Conservation (phyloP, 1,140 invertebrate species). For the Ptiloglossa arizonensis region DNA sequence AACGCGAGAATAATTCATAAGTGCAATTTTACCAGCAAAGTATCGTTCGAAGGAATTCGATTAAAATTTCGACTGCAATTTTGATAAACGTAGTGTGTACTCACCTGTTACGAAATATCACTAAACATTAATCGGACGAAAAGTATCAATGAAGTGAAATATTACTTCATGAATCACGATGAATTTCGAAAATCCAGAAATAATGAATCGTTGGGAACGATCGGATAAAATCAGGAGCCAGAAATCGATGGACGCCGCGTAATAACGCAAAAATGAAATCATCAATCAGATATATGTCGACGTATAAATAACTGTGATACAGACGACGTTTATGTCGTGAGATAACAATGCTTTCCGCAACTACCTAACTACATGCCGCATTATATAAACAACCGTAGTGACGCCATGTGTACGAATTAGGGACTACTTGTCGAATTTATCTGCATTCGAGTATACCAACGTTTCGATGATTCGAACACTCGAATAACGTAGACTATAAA, state of each 20-base stretch:
- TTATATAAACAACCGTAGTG: neutral
- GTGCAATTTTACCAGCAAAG: too few species aligned
- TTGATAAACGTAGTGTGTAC: neutral
- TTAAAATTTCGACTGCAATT: too few species aligned
- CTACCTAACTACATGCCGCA: neutral
- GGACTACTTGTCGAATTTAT: too few species aligned
- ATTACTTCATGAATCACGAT: slow-evolving; percentile 23
- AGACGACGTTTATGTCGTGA: too few species aligned
- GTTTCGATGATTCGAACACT: too few species aligned
- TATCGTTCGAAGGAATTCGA: too few species aligned
- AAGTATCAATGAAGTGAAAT: slow-evolving; percentile 17
- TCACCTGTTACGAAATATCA: slow-evolving; percentile 1
- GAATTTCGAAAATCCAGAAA: slow-evolving; percentile 22
- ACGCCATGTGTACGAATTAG: too few species aligned
- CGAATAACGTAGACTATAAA: too few species aligned
- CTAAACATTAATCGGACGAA: neutral
- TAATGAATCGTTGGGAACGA: slow-evolving; percentile 1
- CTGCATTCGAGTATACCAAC: too few species aligned
- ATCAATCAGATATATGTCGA: slow-evolving; percentile 19
- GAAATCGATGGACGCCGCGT: neutral
- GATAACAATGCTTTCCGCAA: neutral
- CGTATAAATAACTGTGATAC: slow-evolving; percentile 5
- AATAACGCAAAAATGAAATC: slow-evolving; percentile 26
- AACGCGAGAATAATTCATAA: too few species aligned
- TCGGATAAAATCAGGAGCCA: slow-evolving; percentile 10